A percentile compares a stretch with the other conserved stretches of the same genome.
phyloP scores from a whole-genome alignment of 1,140 invertebrate genomes.

The Helicorthomorpha holstii region DNA sequence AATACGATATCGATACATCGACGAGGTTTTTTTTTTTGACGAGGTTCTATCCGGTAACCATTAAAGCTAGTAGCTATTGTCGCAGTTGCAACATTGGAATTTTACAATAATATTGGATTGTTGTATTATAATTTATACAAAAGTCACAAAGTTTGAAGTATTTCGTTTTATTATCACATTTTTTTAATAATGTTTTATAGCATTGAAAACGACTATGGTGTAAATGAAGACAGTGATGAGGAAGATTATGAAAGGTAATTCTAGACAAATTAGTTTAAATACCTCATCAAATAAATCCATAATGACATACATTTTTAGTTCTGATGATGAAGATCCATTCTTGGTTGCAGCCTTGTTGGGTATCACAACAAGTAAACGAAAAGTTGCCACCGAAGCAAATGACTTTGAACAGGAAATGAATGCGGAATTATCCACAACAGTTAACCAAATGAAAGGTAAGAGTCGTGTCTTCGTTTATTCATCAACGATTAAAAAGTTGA shows the following conservation, averaged over 20 bases:
- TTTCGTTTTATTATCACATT: too few species aligned
- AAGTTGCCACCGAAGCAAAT: neutral
- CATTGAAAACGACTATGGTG: neutral
- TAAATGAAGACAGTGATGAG: neutral
- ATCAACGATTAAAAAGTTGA: neutral
- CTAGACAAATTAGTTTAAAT: neutral
- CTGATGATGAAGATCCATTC: neutral
- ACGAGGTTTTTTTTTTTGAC: too few species aligned
- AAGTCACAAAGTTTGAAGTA: too few species aligned
- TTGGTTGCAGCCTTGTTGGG: neutral
- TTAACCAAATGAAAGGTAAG: neutral
- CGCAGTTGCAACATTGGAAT: too few species aligned
- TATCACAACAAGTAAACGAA: neutral
- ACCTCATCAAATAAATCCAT: neutral
- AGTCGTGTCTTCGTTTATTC: neutral
- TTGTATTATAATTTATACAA: too few species aligned
- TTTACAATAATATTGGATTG: too few species aligned
- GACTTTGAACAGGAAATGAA: constrained; percentile 2
- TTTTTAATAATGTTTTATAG: too few species aligned
- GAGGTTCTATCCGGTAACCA: too few species aligned
- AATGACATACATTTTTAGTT: neutral
- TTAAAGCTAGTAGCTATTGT: too few species aligned
- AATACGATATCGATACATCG: too few species aligned
- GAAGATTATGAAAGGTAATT: neutral
- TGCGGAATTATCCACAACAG: neutral